phyloP scores from a whole-genome alignment of 2,888 invertebrate genomes.

The Dynastes grantii region DNA sequence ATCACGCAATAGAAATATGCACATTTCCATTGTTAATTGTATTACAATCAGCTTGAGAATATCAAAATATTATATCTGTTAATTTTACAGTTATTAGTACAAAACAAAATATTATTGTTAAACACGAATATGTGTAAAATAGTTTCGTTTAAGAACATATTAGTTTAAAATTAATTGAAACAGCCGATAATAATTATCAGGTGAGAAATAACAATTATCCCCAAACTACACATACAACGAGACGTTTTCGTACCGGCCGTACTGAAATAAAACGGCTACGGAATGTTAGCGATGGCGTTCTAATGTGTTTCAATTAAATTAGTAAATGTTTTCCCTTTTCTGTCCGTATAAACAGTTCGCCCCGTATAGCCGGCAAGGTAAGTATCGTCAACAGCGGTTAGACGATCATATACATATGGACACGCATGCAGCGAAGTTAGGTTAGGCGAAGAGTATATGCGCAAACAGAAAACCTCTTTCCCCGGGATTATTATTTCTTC shows the following conservation, averaged over 20 bases:
- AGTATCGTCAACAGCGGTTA: neutral
- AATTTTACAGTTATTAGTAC: too few species aligned
- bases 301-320: slow-evolving; percentile 66
- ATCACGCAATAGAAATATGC: too few species aligned
- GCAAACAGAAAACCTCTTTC: slow-evolving; percentile 59
- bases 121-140: neutral
- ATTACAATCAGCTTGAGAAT: too few species aligned
- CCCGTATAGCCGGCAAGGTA: slow-evolving; percentile 23
- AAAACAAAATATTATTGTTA: slow-evolving; percentile 4
- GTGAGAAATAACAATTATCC: slow-evolving; percentile 61
- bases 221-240: neutral
- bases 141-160: slow-evolving; percentile 18
- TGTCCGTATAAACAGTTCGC: slow-evolving; percentile 64
- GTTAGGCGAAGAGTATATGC: slow-evolving; percentile 54
- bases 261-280: slow-evolving; percentile 65
- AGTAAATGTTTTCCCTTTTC: slow-evolving; percentile 62
- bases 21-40: too few species aligned
- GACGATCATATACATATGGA: slow-evolving; percentile 9
- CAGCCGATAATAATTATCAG: slow-evolving; percentile 48
- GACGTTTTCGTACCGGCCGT: slow-evolving; percentile 52
- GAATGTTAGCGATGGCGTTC: slow-evolving; percentile 56
- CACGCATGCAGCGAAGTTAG: slow-evolving; percentile 9
- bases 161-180: slow-evolving; percentile 56
- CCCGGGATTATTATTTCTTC: slow-evolving; percentile 65
- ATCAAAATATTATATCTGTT: too few species aligned